These are phyloP conservation scores for Germaria angustata DNA, from an alignment of 2,888 invertebrate species.

Conservation along the genomic window DNA sequence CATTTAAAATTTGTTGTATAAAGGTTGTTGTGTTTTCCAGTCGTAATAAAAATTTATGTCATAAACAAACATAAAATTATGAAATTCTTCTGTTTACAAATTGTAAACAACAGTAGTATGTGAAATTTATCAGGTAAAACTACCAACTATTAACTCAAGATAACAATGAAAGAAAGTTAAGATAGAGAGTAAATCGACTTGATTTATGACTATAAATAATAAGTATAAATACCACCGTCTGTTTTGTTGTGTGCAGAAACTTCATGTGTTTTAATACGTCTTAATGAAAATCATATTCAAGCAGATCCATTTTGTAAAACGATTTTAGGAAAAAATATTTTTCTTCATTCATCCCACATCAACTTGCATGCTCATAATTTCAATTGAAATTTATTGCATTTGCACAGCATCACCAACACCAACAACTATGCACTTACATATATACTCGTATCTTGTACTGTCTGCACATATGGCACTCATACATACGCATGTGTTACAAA, in stretches of 20 bases:
- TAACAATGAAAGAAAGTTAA: neutral
- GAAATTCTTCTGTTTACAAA: neutral
- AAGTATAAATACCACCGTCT: conserved; percentile 1
- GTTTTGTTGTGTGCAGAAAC: neutral
- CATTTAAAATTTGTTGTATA: neutral
- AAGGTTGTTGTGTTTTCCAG: neutral
- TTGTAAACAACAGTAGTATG: neutral
- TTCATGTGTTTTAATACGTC: neutral
- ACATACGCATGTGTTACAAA: conserved; percentile 37
- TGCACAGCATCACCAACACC: neutral
- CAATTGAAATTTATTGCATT: conserved; percentile 32
- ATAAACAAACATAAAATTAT: conserved; percentile 5
- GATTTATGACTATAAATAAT: conserved; percentile 3
- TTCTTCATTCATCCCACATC: conserved; percentile 24
- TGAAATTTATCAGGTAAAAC: neutral
- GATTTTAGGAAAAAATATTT: neutral
- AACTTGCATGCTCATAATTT: conserved; percentile 5
- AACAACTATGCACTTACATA: neutral
- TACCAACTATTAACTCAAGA: neutral
- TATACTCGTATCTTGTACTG: conserved; percentile 8
- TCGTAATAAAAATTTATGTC: conserved; percentile 34
- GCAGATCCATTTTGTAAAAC: neutral
- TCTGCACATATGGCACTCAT: no score
- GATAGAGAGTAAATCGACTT: neutral
- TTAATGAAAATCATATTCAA: conserved; percentile 7